Conservation (phyloP, 2,797 vertebrate genomes). For the Coregonus suidteri region DNA sequence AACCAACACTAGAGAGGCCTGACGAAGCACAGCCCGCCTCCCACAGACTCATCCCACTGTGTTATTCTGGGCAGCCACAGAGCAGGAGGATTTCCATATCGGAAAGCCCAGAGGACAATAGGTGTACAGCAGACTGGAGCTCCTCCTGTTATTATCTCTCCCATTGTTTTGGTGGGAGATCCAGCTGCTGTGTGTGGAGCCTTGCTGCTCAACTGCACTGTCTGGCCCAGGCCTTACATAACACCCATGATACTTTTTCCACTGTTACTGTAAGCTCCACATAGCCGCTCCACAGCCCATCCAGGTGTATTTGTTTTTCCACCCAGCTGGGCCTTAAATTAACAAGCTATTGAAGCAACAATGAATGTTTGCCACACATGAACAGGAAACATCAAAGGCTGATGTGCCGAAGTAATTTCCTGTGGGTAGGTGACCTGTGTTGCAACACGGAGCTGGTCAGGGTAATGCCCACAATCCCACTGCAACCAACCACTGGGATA, state of each 20-base stretch:
- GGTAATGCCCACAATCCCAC: not conserved
- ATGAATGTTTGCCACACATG: not conserved
- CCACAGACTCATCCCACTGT: not conserved
- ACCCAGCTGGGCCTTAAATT: not conserved
- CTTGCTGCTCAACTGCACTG: not conserved
- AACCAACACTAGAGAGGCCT: not conserved
- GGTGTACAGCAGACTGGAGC: not conserved
- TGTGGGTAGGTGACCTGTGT: not conserved
- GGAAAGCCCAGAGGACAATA: not conserved
- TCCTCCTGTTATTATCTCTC: not conserved
- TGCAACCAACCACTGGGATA: not conserved
- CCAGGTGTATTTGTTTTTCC: conserved; percentile 4
- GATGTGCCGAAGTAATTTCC: not conserved
- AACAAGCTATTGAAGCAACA: not conserved
- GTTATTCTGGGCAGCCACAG: not conserved
- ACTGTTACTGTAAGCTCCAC: conserved; percentile 1
- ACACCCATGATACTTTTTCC: not conserved
- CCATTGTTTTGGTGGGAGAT: not conserved
- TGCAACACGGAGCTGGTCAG: not conserved
- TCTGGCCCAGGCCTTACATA: no score
- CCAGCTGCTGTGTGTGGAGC: not conserved
- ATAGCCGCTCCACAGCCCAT: not conserved
- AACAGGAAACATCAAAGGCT: not conserved
- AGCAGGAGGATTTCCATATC: no score
- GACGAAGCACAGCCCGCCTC: not conserved